Percentiles rank a stretch among this genome's conserved stretches.
Evolutionary conservation across 2,888 invertebrate genomes (phyloP).

Genomic region (Macrophya annulata): DNA sequence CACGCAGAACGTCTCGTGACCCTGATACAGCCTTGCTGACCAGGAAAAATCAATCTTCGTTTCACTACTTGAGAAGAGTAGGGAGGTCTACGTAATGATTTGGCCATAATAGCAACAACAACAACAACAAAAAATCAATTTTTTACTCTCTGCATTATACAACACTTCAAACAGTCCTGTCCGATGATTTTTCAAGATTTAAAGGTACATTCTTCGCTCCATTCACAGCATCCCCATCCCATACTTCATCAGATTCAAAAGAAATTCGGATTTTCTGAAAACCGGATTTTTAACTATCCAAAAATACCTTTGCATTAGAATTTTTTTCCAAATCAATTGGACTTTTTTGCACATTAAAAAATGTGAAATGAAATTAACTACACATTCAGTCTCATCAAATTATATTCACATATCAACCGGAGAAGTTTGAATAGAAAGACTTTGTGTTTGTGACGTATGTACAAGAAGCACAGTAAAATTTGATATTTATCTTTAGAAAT

Average conservation of each 20-base stretch:
- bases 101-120: neutral
- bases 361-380: no score
- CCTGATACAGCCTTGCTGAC: conserved; percentile 12
- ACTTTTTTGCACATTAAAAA: neutral
- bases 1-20: conserved; percentile 15
- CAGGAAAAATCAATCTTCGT: conserved; percentile 25
- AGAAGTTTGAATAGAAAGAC: no score
- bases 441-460: no score
- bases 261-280: neutral
- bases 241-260: neutral
- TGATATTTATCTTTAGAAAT: no score
- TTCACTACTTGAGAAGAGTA: neutral
- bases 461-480: no score
- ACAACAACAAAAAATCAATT: no score
- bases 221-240: neutral
- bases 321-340: neutral
- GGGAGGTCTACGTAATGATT: neutral
- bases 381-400: no score
- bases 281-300: neutral
- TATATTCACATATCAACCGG: no score
- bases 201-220: neutral
- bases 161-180: neutral
- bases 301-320: neutral
- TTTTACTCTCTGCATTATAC: no score
- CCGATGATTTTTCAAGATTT: neutral